Evolutionary conservation across 2,797 vertebrate species (phyloP).

Genomic region (Cetoscarus ocellatus): DNA sequence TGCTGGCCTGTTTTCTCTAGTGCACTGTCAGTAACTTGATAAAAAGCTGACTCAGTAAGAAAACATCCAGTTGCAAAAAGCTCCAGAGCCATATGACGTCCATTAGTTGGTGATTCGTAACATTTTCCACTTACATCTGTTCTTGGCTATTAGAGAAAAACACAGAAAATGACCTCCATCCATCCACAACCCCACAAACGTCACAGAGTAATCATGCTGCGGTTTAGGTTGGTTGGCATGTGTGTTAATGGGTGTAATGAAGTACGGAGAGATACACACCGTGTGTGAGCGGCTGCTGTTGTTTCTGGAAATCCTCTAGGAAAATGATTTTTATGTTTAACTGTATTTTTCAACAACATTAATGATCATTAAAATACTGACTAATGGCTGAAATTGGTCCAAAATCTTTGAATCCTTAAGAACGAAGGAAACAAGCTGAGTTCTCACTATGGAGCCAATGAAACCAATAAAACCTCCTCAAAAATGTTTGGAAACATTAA

Average conservation of each 20-base stretch:
- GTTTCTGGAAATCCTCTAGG: slow-evolving; percentile 18
- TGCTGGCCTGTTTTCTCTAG: background rate
- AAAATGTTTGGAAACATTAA: too few relatives aligned
- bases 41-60: slow-evolving; percentile 8
- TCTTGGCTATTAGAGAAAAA: slow-evolving; percentile 38
- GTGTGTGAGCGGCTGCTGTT: slow-evolving; percentile 35
- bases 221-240: slow-evolving; percentile 27
- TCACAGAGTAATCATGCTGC: slow-evolving; percentile 48
- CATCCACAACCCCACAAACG: slow-evolving; percentile 31
- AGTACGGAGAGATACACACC: slow-evolving; percentile 38
- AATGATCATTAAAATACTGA: slow-evolving; percentile 8
- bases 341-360: slow-evolving; percentile 4
- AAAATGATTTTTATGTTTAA: slow-evolving; percentile 24
- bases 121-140: slow-evolving; percentile 57
- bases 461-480: background rate
- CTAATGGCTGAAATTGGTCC: background rate
- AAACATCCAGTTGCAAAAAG: slow-evolving; percentile 6
- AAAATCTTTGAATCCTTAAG: slow-evolving; percentile 28
- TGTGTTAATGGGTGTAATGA: slow-evolving; percentile 43
- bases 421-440: background rate
- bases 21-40: background rate
- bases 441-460: background rate
- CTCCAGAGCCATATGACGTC: slow-evolving; percentile 8
- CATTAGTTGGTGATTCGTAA: slow-evolving; percentile 29
- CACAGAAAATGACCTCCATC: slow-evolving; percentile 32